These are phyloP conservation scores for Odocoileus hemionus DNA, from an alignment of 2,113 vertebrate species.

Conservation along the genomic window DNA sequence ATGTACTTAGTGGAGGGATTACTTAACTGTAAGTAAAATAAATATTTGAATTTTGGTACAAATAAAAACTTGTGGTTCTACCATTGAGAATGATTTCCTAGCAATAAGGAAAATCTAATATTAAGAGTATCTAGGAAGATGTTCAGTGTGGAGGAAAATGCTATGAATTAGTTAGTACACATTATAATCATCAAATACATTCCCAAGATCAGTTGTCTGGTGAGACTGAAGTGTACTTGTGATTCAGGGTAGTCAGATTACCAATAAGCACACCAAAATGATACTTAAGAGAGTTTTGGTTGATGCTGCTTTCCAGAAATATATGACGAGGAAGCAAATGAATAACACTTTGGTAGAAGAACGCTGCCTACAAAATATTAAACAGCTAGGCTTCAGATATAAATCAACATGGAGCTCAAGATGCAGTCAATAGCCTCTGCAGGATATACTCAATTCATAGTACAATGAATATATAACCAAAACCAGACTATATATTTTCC, in stretches of 20 bases:
- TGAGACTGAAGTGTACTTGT: background rate
- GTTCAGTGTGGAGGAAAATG: background rate
- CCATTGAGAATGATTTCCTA: background rate
- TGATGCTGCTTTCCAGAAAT: background rate
- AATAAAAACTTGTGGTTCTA: background rate
- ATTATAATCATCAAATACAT: background rate
- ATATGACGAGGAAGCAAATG: background rate
- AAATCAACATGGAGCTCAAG: background rate
- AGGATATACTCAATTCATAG: background rate
- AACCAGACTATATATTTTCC: background rate
- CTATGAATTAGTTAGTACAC: background rate
- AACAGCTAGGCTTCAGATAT: background rate
- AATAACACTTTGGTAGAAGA: background rate
- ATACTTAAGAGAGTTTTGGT: background rate
- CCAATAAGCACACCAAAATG: background rate
- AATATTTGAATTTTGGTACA: background rate
- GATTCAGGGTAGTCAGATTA: background rate
- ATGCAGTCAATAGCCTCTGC: background rate
- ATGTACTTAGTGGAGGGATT: background rate
- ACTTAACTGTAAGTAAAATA: slow-evolving; percentile 7
- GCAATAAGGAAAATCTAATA: background rate
- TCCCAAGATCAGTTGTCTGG: background rate
- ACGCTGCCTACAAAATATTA: background rate
- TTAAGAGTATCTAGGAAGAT: background rate
- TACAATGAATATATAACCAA: background rate